A percentile compares a stretch with the other conserved stretches of the same genome.
phyloP scores from a whole-genome alignment of 53 echinoderm and acorn worm genomes.

The Henricia sp. region DNA sequence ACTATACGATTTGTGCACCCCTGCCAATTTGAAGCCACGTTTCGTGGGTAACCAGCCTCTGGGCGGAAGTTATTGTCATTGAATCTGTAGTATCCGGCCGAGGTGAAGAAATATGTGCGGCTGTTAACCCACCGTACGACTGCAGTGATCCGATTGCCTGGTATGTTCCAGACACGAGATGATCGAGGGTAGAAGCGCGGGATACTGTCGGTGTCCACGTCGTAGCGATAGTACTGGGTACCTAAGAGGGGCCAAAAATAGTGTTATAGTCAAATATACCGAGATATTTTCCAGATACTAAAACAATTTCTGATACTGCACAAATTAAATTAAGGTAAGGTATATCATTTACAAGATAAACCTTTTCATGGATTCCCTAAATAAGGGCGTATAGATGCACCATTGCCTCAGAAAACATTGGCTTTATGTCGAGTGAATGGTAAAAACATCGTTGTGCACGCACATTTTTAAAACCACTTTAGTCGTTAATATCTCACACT shows the following conservation, averaged over 20 bases:
- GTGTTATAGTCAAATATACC: not conserved
- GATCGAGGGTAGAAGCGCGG: slow-evolving; percentile 80
- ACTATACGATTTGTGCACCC: slow-evolving; percentile 40
- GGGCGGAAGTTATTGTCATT: slow-evolving; percentile 64
- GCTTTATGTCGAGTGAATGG: no score
- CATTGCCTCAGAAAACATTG: no score
- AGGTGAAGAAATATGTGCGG: slow-evolving; percentile 82
- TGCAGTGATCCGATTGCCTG: slow-evolving; percentile 60
- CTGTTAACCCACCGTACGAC: slow-evolving; percentile 76
- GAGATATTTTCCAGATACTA: not conserved
- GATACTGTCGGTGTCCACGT: slow-evolving; percentile 62
- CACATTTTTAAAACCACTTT: no score
- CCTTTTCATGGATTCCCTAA: no score
- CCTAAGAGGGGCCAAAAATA: slow-evolving; percentile 26
- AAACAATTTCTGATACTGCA: not conserved
- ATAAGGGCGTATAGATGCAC: no score
- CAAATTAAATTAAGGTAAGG: no score
- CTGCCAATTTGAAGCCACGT: slow-evolving; percentile 68
- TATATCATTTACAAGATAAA: no score
- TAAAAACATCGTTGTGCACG: no score
- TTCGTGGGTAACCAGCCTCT: slow-evolving; percentile 71
- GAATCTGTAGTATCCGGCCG: slow-evolving; percentile 70
- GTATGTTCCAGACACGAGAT: slow-evolving; percentile 67
- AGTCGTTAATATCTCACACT: no score
- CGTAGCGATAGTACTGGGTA: slow-evolving; percentile 77